Base-by-base conservation (phyloP, 2,888 invertebrate genomes). In the Dilophus febrilis region DNA sequence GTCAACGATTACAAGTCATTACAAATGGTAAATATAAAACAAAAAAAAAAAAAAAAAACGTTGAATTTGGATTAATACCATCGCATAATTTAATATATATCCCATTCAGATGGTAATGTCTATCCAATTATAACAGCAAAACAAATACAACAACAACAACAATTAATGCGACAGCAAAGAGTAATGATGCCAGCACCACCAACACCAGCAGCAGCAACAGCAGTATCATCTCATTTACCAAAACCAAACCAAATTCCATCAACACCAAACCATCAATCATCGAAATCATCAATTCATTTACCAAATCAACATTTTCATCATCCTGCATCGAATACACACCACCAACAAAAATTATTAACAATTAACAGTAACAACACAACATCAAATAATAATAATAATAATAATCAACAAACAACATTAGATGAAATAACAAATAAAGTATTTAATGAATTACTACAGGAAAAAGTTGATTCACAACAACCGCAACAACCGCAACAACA, bases 391-490 rank as follows among this genome's bases (percentile, higher is more conserved):
- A n/a, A n/a, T n/a, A n/a, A n/a, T n/a, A n/a, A n/a, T n/a, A n/a
- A 22, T 22, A 22, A 22, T 22, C 22, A 33, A 12, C 40, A 41
- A 44, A 55, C 52, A n/a, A 58, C 61, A 3, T 46, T 78, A 37
- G 79, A 81, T 50, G 81, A 80, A 59, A 75, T 82, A 40, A 81
- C 81, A 5, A 81, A 80, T 58, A 71, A 74, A 58, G 78, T 81
- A 35, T 82, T 80, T 53, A 78, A 78, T 56, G 80, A 80, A 48
- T 63, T 82, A 42, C 59, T 81, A 42, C 77, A 79, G 49, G 77
- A 74, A 41, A 72, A 77, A 53, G 63, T 67, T 1, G 69, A 71
- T 45, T 58, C 60, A 8, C 22, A 22, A 6, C 22, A 22, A 22
- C 8, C 8, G 8, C 4, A 22, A 6, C 22, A 22, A 22, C 22